Percentiles rank a stretch among this genome's conserved stretches.
Evolutionary conservation across 2,797 vertebrate genomes (phyloP).

Genomic region (Sphenopsis melanotis): DNA sequence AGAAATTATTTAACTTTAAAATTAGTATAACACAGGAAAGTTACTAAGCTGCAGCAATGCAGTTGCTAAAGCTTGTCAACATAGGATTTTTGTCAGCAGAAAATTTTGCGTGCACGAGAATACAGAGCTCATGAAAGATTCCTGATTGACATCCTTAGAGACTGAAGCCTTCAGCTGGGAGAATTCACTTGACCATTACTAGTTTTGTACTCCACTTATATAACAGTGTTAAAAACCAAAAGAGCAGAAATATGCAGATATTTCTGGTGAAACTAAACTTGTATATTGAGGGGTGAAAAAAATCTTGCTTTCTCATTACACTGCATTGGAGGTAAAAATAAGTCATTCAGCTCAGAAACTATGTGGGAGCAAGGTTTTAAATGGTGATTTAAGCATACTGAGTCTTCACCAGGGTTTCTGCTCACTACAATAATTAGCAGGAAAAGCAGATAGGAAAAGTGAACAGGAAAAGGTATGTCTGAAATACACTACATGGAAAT

Average conservation of each 20-base stretch:
- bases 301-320: not conserved
- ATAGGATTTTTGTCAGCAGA: not conserved
- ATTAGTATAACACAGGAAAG: not conserved
- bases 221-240: not conserved
- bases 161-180: not conserved
- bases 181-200: not conserved
- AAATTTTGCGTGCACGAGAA: not conserved
- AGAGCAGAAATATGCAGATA: not conserved
- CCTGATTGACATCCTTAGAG: not conserved
- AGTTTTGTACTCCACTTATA: not conserved
- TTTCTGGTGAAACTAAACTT: not conserved
- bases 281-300: not conserved
- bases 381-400: not conserved
- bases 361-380: not conserved
- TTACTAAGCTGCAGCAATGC: not conserved
- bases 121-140: not conserved
- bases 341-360: not conserved
- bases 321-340: not conserved
- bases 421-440: not conserved
- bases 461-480: not conserved
- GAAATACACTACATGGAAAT: not conserved
- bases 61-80: not conserved
- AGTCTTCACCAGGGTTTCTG: not conserved
- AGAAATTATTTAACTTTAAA: not conserved
- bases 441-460: not conserved